Evolutionary conservation across 30 jellyfish, hydroid and myxozoan species (phyloP).

Genomic region (Pelagia noctiluca): DNA sequence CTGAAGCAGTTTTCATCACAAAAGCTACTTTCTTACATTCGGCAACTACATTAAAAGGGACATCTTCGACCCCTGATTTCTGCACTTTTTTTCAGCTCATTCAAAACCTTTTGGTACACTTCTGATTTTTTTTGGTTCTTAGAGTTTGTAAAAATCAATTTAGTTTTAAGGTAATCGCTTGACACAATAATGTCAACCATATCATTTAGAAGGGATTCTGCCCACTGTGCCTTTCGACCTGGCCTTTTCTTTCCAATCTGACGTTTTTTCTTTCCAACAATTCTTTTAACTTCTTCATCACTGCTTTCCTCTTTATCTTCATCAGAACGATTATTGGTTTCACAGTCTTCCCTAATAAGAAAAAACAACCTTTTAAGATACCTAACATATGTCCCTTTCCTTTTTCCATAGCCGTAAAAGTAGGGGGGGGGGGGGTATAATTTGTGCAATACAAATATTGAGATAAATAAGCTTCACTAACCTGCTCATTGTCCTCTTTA

Average conservation of each 20-base stretch:
- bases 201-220: constrained; percentile 44
- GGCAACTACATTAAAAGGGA: constrained; percentile 38
- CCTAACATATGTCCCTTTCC: too few species aligned
- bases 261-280: not conserved
- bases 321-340: not conserved
- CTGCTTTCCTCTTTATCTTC: constrained; percentile 4
- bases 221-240: constrained; percentile 43
- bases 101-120: constrained; percentile 27
- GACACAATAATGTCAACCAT: constrained; percentile 46
- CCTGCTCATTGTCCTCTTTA: constrained; percentile 15
- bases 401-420: too few species aligned
- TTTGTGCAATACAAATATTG: too few species aligned
- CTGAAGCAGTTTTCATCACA: too few species aligned
- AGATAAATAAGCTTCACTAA: not conserved
- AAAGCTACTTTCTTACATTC: too few species aligned
- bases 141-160: constrained; percentile 37
- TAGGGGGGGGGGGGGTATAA: too few species aligned
- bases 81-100: constrained; percentile 19
- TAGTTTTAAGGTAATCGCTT: constrained; percentile 35
- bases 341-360: too few species aligned
- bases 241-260: constrained; percentile 13
- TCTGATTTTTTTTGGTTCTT: constrained; percentile 41
- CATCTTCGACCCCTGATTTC: constrained; percentile 21
- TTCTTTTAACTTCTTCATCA: constrained; percentile 12
- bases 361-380: too few species aligned